A percentile compares a stretch with the other conserved stretches of the same genome.
Conservation (phyloP, 2,113 vertebrate genomes). For the Smithornis capensis region DNA sequence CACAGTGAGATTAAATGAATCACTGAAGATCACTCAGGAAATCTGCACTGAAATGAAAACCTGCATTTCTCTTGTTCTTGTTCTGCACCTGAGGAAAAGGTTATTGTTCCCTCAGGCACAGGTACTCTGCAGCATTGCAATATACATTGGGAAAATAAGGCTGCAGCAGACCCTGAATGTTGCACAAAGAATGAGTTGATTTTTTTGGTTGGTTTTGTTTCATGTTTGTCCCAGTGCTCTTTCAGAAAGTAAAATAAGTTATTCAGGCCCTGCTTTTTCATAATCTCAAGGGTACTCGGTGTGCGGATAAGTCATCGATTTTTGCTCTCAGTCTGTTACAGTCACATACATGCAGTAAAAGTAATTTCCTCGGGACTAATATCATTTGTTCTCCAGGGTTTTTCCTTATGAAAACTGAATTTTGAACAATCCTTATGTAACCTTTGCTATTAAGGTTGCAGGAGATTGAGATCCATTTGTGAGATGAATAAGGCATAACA, state of each 20-base stretch:
- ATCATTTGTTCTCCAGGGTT: constrained; percentile 43
- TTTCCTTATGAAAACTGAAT: constrained; percentile 58
- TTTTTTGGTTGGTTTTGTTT: background rate
- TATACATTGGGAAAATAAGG: background rate
- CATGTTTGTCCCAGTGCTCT: constrained; percentile 6
- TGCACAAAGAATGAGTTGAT: background rate
- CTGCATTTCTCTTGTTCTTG: background rate
- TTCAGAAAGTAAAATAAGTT: constrained; percentile 53
- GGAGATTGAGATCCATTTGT: constrained; percentile 23
- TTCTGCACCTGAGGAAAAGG: background rate
- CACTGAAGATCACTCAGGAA: background rate
- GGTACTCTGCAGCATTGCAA: background rate
- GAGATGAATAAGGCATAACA: constrained; percentile 6
- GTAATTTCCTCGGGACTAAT: constrained; percentile 60
- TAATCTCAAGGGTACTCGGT: constrained; percentile 51
- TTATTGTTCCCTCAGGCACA: background rate
- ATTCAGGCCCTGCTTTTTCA: constrained; percentile 46
- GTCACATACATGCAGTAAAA: constrained; percentile 57
- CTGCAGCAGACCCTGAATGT: background rate
- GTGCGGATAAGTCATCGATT: constrained; percentile 43
- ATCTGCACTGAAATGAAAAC: background rate
- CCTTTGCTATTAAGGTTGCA: constrained; percentile 47
- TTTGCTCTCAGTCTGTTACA: constrained; percentile 56
- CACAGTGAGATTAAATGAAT: background rate
- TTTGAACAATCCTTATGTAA: constrained; percentile 55